Conservation (phyloP, 2,113 vertebrate genomes). For the Tringa solitaria region DNA sequence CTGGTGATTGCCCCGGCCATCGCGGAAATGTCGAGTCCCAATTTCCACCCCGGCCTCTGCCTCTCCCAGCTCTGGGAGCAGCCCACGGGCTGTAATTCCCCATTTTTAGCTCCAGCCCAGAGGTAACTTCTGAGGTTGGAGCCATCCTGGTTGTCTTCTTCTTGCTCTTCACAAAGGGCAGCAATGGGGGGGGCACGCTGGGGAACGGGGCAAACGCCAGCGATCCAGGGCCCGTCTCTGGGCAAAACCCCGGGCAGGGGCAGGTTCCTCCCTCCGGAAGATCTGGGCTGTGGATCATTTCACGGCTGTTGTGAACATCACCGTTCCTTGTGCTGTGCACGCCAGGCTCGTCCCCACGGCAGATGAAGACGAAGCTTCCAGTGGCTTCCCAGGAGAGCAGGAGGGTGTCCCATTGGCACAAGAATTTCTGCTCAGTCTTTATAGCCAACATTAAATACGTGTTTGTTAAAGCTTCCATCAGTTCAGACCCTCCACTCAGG, state of each 20-base stretch:
- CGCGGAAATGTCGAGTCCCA: rapidly evolving
- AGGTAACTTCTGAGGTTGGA: not conserved
- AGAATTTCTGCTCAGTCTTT: not conserved
- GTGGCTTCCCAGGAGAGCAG: not conserved
- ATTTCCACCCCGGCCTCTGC: not conserved
- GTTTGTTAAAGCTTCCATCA: not conserved
- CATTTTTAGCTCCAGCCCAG: not conserved
- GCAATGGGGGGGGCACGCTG: not conserved
- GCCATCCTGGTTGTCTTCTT: not conserved
- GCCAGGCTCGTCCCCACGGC: rapidly evolving
- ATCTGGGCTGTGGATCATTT: not conserved
- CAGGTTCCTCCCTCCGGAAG: not conserved
- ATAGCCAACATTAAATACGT: not conserved
- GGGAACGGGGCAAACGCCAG: not conserved
- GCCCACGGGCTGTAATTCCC: not conserved
- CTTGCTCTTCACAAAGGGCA: not conserved
- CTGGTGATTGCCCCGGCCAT: not conserved
- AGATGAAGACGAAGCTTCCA: not conserved
- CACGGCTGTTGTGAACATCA: not conserved
- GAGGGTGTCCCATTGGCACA: not conserved
- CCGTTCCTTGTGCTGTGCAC: rapidly evolving
- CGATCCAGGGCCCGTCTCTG: not conserved
- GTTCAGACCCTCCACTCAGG: not conserved
- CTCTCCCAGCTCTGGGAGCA: not conserved
- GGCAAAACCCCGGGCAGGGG: not conserved